These are phyloP conservation scores for Notocelia uddmanniana DNA, from an alignment of 2,888 invertebrate species.

Conservation along the genomic window DNA sequence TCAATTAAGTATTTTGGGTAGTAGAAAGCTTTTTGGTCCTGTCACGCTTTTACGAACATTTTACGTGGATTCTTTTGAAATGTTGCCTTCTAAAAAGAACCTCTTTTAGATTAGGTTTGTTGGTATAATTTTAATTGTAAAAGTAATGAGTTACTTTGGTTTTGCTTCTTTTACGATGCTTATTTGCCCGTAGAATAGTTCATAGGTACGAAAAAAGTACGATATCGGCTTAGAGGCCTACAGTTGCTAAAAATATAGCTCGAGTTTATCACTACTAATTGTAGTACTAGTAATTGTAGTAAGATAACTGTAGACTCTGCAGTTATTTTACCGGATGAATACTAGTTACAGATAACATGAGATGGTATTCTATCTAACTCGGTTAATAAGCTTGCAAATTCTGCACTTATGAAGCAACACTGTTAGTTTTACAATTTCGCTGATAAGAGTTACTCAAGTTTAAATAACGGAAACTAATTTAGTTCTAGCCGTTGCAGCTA, in stretches of 20 bases:
- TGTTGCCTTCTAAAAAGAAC: not conserved
- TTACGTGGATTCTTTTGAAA: not conserved
- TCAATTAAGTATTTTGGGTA: conserved; percentile 10
- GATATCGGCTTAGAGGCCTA: too few relatives aligned
- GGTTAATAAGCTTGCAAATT: not conserved
- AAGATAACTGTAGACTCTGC: too few relatives aligned
- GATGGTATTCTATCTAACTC: too few relatives aligned
- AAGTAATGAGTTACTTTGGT: not conserved
- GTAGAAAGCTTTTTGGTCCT: not conserved
- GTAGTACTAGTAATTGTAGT: too few relatives aligned
- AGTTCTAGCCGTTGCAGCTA: conserved; percentile 29
- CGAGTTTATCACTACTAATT: too few relatives aligned
- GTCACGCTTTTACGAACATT: not conserved
- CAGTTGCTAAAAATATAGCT: too few relatives aligned
- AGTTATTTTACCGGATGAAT: too few relatives aligned
- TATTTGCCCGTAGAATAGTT: too few relatives aligned
- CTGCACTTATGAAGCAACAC: not conserved
- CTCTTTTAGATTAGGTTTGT: not conserved
- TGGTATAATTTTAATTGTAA: not conserved
- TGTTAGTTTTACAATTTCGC: conserved; percentile 25
- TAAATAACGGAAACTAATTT: conserved; percentile 40
- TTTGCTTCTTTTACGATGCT: not conserved
- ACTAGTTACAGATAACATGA: too few relatives aligned
- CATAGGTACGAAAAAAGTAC: too few relatives aligned
- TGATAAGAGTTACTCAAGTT: conserved; percentile 31